Percentiles rank a stretch among this genome's conserved stretches.
These are phyloP conservation scores for Lagorchestes hirsutus DNA, from an alignment of 2,797 vertebrate species.

Conservation along the genomic window DNA sequence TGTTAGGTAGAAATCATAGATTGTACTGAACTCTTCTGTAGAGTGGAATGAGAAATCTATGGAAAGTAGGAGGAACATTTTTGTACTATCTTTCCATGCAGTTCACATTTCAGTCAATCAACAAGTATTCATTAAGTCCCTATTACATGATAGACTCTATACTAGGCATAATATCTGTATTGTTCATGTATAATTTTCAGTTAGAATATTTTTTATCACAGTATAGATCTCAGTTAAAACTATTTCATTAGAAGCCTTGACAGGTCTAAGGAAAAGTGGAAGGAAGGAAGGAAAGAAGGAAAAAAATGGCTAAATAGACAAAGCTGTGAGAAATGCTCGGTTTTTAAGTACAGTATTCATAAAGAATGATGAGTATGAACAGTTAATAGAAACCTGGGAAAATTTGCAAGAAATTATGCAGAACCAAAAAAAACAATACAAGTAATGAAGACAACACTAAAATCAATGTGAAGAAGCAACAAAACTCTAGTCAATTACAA, in stretches of 20 bases:
- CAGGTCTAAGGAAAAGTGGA: not conserved
- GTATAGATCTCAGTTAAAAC: not conserved
- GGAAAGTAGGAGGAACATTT: not conserved
- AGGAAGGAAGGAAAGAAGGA: too few relatives aligned
- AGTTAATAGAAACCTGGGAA: not conserved
- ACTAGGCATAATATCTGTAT: not conserved
- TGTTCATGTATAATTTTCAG: not conserved
- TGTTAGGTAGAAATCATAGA: not conserved
- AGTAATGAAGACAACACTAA: not conserved
- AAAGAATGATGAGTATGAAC: not conserved
- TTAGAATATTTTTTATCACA: not conserved
- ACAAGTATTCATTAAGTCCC: not conserved
- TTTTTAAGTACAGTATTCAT: not conserved
- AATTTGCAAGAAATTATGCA: not conserved
- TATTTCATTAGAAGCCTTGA: not conserved
- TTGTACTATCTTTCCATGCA: not conserved
- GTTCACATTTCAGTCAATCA: not conserved
- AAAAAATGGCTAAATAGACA: not conserved
- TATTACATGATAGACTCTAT: not conserved
- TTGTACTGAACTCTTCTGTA: slow-evolving; percentile 25
- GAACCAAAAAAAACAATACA: not conserved
- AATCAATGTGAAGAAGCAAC: not conserved
- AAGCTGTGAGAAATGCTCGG: not conserved
- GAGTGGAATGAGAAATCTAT: slow-evolving; percentile 5
- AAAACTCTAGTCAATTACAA: not conserved